Evolutionary conservation across 2,797 vertebrate species (phyloP), one percentile per base, ranked within the genome.

Genomic region (Nannoperca australis): DNA sequence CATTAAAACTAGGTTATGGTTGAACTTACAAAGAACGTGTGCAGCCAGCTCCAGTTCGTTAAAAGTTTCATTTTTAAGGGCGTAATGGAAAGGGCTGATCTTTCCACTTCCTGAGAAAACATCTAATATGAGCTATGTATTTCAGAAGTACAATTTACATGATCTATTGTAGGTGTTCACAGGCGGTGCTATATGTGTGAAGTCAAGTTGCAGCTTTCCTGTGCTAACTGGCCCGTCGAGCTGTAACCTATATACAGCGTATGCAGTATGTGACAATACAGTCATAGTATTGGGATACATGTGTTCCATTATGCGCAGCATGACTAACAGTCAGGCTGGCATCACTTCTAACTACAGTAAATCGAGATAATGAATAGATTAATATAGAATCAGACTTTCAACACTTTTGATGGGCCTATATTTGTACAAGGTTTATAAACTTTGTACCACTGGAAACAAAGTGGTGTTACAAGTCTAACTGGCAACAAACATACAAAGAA

Each of bases 161-260:
- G 20, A 40, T 62, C 36, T 36, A 10, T 9, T 34, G 32, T 34
- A 20, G 7, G 24, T 72, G 64, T 58, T 77, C 27, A 58, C 13
- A 60, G 27, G 7, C 63, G 38, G 64, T 22, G 24, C 49, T 30
- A 22, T 0, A 66, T 65, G 54, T 76, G 66, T 78, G 70, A 58
- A 47, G 34, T 38, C 82, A 61, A 67, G 70, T 58, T 45, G 44
- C 50, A 64, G 59, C 65, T 62, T 78, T 56, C 40, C 72, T 45
- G 24, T 53, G 61, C 67, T 22, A 65, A 58, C 45, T 42, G 44
- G 55, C 24, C 68, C 72, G 50, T 77, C 7, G 17, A 83, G 84
- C 80, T 78, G 24, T 75, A 73, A 67, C 73, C 58, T 83, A 55
- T 70, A 34, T 58, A 70, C 12, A 55, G 27, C 32, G 9, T 9